A percentile compares a stretch with the other conserved stretches of the same genome.
Conservation (phyloP, 2,888 invertebrate genomes). For the Eumerus sabulonum region DNA sequence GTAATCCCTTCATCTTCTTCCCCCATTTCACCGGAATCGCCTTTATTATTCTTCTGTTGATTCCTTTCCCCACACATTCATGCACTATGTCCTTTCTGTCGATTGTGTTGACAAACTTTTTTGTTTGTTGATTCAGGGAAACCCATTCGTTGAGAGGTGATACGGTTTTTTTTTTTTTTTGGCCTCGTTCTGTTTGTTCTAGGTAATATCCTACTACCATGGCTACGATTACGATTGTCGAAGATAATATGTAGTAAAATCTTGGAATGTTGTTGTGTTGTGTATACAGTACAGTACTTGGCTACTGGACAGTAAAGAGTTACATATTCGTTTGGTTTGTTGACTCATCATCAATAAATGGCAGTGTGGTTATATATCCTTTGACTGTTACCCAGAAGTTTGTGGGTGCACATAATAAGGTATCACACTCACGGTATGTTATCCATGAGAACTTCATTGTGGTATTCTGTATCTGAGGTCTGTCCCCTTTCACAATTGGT, state of each 20-base stretch:
- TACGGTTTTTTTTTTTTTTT: conserved; percentile 50
- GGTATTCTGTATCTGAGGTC: too few species aligned
- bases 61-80: conserved; percentile 5
- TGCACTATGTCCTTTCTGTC: neutral
- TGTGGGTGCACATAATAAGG: too few species aligned
- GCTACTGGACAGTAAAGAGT: conserved; percentile 21
- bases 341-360: neutral
- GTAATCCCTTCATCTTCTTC: conserved; percentile 7
- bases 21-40: neutral
- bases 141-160: conserved; percentile 22
- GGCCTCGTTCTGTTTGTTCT: conserved; percentile 43
- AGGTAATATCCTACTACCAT: too few species aligned
- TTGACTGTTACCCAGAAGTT: too few species aligned
- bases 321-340: conserved; percentile 15
- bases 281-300: neutral
- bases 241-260: too few species aligned
- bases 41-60: too few species aligned
- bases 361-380: too few species aligned
- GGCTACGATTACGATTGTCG: conserved; percentile 16
- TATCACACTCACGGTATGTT: too few species aligned
- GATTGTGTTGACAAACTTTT: conserved; percentile 57
- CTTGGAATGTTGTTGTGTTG: conserved; percentile 3
- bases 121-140: conserved; percentile 44
- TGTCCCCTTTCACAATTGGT: too few species aligned
- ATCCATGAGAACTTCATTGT: too few species aligned